These are phyloP conservation scores for Poeciliopsis presidionis DNA, from an alignment of 2,797 vertebrate species.

Conservation along the genomic window DNA sequence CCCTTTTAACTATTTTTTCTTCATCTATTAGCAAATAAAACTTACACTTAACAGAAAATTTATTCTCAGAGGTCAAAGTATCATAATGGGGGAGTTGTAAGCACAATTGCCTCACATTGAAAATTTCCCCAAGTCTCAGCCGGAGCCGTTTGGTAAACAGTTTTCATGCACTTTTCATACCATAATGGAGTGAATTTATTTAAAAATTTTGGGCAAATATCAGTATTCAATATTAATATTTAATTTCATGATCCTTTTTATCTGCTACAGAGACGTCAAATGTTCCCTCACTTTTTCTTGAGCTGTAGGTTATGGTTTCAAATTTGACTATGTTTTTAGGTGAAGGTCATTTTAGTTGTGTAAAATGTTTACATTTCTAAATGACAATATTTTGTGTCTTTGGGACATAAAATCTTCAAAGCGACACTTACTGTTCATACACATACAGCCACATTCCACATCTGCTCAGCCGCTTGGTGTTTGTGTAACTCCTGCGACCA, in stretches of 20 bases:
- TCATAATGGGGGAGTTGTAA: not conserved
- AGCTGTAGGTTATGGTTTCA: not conserved
- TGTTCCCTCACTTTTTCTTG: conserved; percentile 3
- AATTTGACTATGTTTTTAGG: not conserved
- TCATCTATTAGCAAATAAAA: conserved; percentile 2
- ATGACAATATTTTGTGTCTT: not conserved
- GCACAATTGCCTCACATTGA: not conserved
- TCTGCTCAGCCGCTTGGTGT: conserved; percentile 22
- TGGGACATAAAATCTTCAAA: not conserved
- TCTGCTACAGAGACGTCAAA: not conserved
- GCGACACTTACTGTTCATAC: conserved; percentile 37
- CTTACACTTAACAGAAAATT: not conserved
- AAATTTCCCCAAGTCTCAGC: not conserved
- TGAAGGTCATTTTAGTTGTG: not conserved
- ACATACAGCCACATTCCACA: conserved; percentile 18
- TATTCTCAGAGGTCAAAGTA: conserved; percentile 1
- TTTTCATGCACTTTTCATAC: not conserved
- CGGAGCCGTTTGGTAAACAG: not conserved
- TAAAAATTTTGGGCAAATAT: not conserved
- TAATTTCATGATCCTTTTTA: not conserved
- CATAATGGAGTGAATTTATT: not conserved
- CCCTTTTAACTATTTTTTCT: not conserved
- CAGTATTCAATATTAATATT: not conserved
- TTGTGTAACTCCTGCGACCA: conserved; percentile 53
- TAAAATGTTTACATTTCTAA: not conserved